Evolutionary conservation across 1,140 invertebrate genomes (phyloP).

Genomic region (Aphaenogaster floridana): DNA sequence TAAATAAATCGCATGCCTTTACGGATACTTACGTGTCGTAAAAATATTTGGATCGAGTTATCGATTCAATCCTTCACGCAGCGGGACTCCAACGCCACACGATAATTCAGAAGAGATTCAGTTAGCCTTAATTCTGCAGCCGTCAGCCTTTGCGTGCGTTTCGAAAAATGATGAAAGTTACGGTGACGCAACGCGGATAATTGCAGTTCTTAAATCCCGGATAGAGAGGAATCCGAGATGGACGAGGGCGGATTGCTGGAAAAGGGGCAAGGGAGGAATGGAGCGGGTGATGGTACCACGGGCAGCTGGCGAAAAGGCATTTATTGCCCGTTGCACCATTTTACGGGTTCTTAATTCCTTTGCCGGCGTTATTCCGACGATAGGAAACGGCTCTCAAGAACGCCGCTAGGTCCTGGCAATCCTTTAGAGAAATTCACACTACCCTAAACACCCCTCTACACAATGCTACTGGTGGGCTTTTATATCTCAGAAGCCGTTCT

Average conservation of each 20-base stretch:
- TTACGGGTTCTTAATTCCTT: slow-evolving; percentile 84
- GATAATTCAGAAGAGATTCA: slow-evolving; percentile 53
- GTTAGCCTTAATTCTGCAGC: slow-evolving; percentile 57
- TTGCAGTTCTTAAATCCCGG: slow-evolving; percentile 65
- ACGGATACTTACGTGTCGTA: slow-evolving; percentile 20
- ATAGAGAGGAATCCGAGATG: slow-evolving; percentile 54
- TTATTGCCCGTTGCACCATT: slow-evolving; percentile 83
- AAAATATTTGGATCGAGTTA: slow-evolving; percentile 57
- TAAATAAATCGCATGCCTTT: slow-evolving; percentile 35
- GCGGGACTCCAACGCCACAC: slow-evolving; percentile 26
- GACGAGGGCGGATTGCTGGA: slow-evolving; percentile 19
- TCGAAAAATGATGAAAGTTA: slow-evolving; percentile 74
- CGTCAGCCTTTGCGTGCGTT: slow-evolving; percentile 54
- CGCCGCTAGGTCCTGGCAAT: slow-evolving; percentile 76
- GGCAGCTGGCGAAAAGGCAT: slow-evolving; percentile 84
- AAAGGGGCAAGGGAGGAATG: slow-evolving; percentile 18
- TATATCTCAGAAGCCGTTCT: slow-evolving; percentile 44
- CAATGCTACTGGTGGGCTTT: slow-evolving; percentile 52
- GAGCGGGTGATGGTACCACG: slow-evolving; percentile 56
- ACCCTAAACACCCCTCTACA: slow-evolving; percentile 70
- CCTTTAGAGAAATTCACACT: slow-evolving; percentile 79
- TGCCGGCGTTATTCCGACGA: slow-evolving; percentile 68
- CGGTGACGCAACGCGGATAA: slow-evolving; percentile 70
- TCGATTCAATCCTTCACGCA: slow-evolving; percentile 58
- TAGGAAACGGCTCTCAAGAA: slow-evolving; percentile 69